phyloP scores from a whole-genome alignment of 2,113 vertebrate genomes.

The Tachysurus fulvidraco region DNA sequence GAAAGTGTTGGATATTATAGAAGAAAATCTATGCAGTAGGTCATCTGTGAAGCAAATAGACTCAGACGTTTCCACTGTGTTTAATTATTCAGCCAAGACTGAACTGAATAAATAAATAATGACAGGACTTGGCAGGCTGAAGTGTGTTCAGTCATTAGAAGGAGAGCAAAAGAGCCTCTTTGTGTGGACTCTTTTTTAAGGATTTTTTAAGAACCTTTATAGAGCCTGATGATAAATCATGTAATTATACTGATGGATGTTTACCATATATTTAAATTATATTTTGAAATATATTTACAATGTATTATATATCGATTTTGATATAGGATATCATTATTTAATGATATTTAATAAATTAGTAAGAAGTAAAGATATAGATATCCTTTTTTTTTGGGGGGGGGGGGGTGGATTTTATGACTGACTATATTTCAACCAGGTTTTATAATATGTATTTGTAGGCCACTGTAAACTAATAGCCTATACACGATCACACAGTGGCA shows the following conservation, averaged over 20 bases:
- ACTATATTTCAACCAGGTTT: neutral
- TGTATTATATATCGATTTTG: neutral
- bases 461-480: slow-evolving; percentile 10
- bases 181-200: neutral
- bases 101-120: slow-evolving; percentile 74
- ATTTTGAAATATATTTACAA: neutral
- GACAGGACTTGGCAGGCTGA: slow-evolving; percentile 60
- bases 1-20: neutral
- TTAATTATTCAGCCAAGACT: slow-evolving; percentile 74
- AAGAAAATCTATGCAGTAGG: slow-evolving; percentile 14
- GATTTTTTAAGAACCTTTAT: slow-evolving; percentile 9
- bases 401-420: neutral
- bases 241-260: neutral
- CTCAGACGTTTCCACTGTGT: slow-evolving; percentile 45
- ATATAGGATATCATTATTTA: neutral
- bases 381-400: neutral
- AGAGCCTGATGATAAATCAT: neutral
- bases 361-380: neutral
- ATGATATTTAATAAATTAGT: slow-evolving; percentile 1
- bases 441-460: slow-evolving; percentile 16
- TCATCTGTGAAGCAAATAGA: slow-evolving; percentile 27
- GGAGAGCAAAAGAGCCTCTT: slow-evolving; percentile 46
- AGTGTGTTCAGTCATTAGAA: slow-evolving; percentile 53
- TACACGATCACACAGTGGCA: slow-evolving; percentile 21
- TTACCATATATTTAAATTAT: neutral